Conservation (phyloP, 2,888 invertebrate genomes). For the Mesoligia furuncula region DNA sequence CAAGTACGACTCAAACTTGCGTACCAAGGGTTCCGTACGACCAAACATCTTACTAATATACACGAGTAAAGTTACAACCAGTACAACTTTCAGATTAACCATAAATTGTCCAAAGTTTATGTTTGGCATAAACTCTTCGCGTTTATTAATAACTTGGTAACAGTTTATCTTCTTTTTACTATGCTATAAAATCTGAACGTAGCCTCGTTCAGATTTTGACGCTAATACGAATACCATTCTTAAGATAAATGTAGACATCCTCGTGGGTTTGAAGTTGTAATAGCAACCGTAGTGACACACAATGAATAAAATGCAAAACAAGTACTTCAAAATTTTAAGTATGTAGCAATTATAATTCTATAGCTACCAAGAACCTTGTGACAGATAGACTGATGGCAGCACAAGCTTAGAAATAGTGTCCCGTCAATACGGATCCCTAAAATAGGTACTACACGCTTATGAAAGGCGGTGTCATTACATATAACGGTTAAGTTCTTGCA, state of each 20-base stretch:
- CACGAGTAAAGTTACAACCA: background rate
- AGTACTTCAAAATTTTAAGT: background rate
- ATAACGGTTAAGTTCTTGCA: constrained; percentile 46
- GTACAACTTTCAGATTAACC: background rate
- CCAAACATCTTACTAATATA: background rate
- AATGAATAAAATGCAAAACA: background rate
- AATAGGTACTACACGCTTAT: constrained; percentile 30
- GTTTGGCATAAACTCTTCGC: background rate
- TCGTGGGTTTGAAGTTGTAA: background rate
- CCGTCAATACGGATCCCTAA: background rate
- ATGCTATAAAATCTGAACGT: too few relatives aligned
- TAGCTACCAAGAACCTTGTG: too few relatives aligned
- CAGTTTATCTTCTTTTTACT: background rate
- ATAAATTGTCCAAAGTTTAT: background rate
- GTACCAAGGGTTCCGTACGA: background rate
- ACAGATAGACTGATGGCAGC: too few relatives aligned
- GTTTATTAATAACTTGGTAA: background rate
- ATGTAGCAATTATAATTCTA: too few relatives aligned
- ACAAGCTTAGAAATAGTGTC: background rate
- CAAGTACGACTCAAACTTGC: background rate
- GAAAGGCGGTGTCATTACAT: constrained; percentile 42
- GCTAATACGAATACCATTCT: background rate
- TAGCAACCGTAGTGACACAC: background rate
- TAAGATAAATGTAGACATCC: background rate
- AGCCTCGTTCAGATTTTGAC: too few relatives aligned